These are phyloP conservation scores for Dipodomys merriami DNA, from an alignment of 2,113 vertebrate species.

Conservation along the genomic window DNA sequence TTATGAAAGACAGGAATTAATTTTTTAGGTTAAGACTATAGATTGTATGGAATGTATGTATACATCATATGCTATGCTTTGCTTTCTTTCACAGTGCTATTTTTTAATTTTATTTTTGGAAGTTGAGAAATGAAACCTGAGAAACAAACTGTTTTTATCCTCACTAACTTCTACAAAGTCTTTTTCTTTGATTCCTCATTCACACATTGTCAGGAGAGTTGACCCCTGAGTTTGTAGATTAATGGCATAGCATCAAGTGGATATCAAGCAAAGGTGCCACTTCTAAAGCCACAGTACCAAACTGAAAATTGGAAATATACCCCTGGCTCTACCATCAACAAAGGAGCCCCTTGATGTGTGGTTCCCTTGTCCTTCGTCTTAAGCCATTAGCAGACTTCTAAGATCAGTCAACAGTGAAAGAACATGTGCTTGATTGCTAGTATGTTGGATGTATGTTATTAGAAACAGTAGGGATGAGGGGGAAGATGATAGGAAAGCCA, in stretches of 20 bases:
- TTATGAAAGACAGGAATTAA: conserved; percentile 60
- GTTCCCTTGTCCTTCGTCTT: conserved; percentile 77
- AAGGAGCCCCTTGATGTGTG: conserved; percentile 81
- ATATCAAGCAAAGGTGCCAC: conserved; percentile 65
- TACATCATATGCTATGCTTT: conserved; percentile 30
- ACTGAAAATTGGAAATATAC: conserved; percentile 83
- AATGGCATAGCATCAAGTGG: conserved; percentile 68
- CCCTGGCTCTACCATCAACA: conserved; percentile 74
- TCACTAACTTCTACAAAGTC: conserved; percentile 4
- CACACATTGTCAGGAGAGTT: conserved; percentile 50
- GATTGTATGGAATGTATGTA: conserved; percentile 15
- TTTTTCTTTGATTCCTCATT: conserved; percentile 61
- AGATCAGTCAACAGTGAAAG: conserved; percentile 80
- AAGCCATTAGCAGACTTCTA: conserved; percentile 81
- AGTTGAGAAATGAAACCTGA: not conserved
- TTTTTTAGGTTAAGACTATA: conserved; percentile 45
- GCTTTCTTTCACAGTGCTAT: conserved; percentile 10
- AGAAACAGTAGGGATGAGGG: conserved; percentile 78
- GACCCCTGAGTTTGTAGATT: conserved; percentile 76
- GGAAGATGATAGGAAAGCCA: conserved; percentile 66
- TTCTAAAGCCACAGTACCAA: conserved; percentile 79
- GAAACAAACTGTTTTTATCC: conserved; percentile 63
- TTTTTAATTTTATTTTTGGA: conserved; percentile 54
- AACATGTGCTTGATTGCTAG: conserved; percentile 80
- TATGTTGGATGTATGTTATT: conserved; percentile 81